phyloP scores from a whole-genome alignment of 1,140 invertebrate species.

The Maniola jurtina region DNA sequence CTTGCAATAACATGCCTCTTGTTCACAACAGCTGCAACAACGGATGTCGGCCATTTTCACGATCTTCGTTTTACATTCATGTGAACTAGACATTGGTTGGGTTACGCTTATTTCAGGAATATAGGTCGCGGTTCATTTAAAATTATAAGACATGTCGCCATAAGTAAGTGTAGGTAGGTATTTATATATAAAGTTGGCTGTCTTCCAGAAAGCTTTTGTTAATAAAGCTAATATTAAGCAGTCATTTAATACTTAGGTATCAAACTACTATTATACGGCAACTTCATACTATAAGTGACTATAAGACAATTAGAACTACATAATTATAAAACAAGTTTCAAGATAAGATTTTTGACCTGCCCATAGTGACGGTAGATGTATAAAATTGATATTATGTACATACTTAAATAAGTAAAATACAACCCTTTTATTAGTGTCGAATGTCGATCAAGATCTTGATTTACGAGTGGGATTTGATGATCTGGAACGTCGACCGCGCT shows the following conservation, averaged over 20 bases:
- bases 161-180: constrained; percentile 10
- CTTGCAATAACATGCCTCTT: constrained; percentile 7
- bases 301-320: too few relatives aligned
- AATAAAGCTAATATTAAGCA: not conserved
- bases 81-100: constrained; percentile 69
- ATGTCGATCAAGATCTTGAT: too few relatives aligned
- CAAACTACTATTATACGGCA: not conserved
- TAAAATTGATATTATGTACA: too few relatives aligned
- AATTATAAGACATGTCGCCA: constrained; percentile 24
- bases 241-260: not conserved
- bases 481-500: too few relatives aligned
- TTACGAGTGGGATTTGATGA: too few relatives aligned
- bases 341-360: too few relatives aligned
- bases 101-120: constrained; percentile 46
- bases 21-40: constrained; percentile 15
- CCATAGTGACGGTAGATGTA: too few relatives aligned
- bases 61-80: constrained; percentile 24
- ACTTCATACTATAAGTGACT: too few relatives aligned
- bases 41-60: constrained; percentile 11
- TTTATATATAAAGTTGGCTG: constrained; percentile 14
- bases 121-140: constrained; percentile 41
- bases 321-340: too few relatives aligned
- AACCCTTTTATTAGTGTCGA: too few relatives aligned
- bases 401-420: too few relatives aligned
- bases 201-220: constrained; percentile 23